Base-by-base conservation (phyloP, 2,797 vertebrate species). In the Oophaga sylvatica region DNA sequence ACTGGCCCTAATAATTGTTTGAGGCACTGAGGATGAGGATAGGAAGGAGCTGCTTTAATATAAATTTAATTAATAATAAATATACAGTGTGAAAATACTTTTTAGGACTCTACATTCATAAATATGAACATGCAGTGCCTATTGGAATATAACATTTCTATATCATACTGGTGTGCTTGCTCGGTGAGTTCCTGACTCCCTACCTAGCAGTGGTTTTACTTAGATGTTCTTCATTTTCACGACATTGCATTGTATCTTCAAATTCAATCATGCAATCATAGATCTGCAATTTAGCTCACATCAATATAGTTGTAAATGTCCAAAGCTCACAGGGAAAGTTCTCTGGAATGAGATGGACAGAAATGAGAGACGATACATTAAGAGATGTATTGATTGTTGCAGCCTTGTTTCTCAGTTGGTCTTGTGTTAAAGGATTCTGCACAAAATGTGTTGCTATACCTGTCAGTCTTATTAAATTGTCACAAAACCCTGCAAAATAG, bases 221-320 rank as follows among this genome's bases (percentile, higher is more conserved):
- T 76, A 53, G 73, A 65, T 78, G 75, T 48, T 45, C 57, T 45
- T 63, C 26, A 65, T 78, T 86, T 86, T 79, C 63, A 35, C 26
- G 35, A 15, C 22, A 29, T 41, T 87, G 53, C 68, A 75, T 75
- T 70, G 75, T 67, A 53, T 85, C 83, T 78, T 77, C 60, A 22
- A n/a, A 87, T 81, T 63, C 79, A 81, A 87, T 87, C 60, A 63
- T 81, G 35, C 62, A 80, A 48, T 31, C 85, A 71, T 86, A 81
- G 85, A 81, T 86, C 77, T 86, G 31, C 85, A 86, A 86, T 86
- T 80, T 86, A 80, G 62, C 63, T 80, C 65, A 16, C 84, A 79
- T 80, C 76, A 86, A 86, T 80, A 71, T 60, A 70, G 65, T 80
- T 86, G 77, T 80, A 80, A 86, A 60, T 75, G 85, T 87, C 22